Evolutionary conservation across 1,140 invertebrate species (phyloP).

Genomic region (Dendrolimus kikuchii): DNA sequence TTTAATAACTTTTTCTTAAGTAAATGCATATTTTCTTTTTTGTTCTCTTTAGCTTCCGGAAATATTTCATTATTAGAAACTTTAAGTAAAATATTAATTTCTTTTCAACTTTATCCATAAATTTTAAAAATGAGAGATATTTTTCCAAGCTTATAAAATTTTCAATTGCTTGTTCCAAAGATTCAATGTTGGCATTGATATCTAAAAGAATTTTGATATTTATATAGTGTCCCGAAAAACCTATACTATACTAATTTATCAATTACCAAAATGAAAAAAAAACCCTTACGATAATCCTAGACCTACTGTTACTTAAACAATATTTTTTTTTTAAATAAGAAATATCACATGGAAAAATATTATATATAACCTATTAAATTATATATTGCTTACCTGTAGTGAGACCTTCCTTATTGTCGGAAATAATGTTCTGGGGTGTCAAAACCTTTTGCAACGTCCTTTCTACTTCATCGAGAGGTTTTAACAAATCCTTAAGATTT

Average conservation of each 20-base stretch:
- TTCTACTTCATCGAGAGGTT: conserved; percentile 31
- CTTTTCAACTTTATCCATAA: conserved; percentile 6
- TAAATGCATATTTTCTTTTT: conserved; percentile 10
- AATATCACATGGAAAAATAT: too few relatives aligned
- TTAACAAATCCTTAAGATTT: conserved; percentile 20
- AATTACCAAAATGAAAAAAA: too few relatives aligned
- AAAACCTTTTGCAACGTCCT: conserved; percentile 23
- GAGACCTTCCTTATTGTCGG: conserved; percentile 17
- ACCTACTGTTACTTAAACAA: too few relatives aligned
- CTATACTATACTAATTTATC: too few relatives aligned
- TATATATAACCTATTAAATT: conserved; percentile 4
- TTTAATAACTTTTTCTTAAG: conserved; percentile 19
- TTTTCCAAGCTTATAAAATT: conserved; percentile 17
- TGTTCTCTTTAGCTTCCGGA: conserved; percentile 6
- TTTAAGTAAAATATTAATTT: conserved; percentile 14
- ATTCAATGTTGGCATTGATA: conserved; percentile 32
- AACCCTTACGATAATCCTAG: too few relatives aligned
- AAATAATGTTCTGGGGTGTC: conserved; percentile 8
- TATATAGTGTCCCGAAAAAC: background rate
- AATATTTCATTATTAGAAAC: conserved; percentile 5
- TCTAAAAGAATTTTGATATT: conserved; percentile 24
- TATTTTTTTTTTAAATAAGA: too few relatives aligned
- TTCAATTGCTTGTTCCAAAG: conserved; percentile 23
- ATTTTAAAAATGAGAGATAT: conserved; percentile 13
- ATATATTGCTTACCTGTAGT: conserved; percentile 24